Evolutionary conservation across 2,797 vertebrate species (phyloP).

Genomic region (Aplochiton taeniatus): DNA sequence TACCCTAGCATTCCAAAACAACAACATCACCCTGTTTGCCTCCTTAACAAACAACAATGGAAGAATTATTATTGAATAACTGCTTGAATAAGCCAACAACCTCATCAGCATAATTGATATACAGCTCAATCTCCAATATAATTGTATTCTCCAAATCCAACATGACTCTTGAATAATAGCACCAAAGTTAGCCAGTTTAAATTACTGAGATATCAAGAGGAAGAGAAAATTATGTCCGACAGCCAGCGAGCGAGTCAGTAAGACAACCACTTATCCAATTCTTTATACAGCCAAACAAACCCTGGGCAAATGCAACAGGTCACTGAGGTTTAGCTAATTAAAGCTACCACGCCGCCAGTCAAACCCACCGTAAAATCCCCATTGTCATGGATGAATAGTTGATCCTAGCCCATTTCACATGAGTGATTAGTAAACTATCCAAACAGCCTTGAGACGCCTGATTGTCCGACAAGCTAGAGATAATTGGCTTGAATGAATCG

Average conservation of each 20-base stretch:
- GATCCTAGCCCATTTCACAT: constrained; percentile 56
- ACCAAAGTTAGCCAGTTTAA: constrained; percentile 12
- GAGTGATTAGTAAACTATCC: constrained; percentile 58
- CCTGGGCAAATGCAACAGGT: constrained; percentile 40
- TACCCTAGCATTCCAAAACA: constrained; percentile 8
- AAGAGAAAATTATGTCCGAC: background rate
- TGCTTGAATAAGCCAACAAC: no score
- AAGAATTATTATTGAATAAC: no score
- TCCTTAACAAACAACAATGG: no score
- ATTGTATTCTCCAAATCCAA: background rate
- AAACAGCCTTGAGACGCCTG: constrained; percentile 4
- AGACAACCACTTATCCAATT: background rate
- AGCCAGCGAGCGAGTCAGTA: background rate
- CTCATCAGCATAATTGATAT: background rate
- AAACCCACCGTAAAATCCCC: constrained; percentile 61
- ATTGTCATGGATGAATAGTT: constrained; percentile 64
- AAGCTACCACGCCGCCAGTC: constrained; percentile 39
- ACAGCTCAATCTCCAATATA: constrained; percentile 21
- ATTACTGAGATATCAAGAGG: constrained; percentile 18
- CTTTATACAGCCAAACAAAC: background rate
- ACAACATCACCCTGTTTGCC: no score
- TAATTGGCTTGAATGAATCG: constrained; percentile 3
- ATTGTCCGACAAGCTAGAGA: constrained; percentile 1
- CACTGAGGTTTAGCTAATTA: constrained; percentile 34
- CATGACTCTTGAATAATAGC: constrained; percentile 1